Percentiles rank a stretch among this genome's conserved stretches.
phyloP scores from a whole-genome alignment of 2,113 vertebrate genomes.

The Tachysurus vachellii region DNA sequence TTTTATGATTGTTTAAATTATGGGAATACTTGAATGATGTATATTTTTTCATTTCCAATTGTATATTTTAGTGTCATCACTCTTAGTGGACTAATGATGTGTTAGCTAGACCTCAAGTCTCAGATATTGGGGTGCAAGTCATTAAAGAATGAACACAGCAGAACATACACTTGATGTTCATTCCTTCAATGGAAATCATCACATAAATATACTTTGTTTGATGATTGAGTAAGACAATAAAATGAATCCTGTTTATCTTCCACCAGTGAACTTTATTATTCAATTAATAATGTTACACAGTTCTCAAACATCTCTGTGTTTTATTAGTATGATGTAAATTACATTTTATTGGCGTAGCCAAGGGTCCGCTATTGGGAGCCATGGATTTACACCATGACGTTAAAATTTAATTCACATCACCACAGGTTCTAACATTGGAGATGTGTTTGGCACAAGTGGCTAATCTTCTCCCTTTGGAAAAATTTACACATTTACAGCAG shows the following conservation, averaged over 20 bases:
- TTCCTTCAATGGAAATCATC: neutral
- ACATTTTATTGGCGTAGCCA: no score
- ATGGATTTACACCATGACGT: no score
- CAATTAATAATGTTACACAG: neutral
- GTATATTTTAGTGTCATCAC: conserved; percentile 35
- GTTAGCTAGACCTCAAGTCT: conserved; percentile 23
- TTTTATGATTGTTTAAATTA: conserved; percentile 55
- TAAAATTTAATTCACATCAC: no score
- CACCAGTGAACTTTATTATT: neutral
- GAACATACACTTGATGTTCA: conserved; percentile 27
- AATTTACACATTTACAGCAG: no score
- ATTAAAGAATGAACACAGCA: conserved; percentile 18
- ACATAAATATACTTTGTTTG: conserved; percentile 1
- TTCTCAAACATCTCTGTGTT: neutral
- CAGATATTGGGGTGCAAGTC: conserved; percentile 29
- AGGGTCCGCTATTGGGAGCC: no score
- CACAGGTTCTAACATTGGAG: no score
- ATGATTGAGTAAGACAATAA: neutral
- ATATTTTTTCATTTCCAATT: conserved; percentile 51
- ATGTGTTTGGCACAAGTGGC: no score
- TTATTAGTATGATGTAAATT: neutral
- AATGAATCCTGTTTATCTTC: conserved; percentile 14
- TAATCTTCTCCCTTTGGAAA: no score
- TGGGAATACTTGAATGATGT: conserved; percentile 69
- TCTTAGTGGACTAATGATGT: conserved; percentile 19